A percentile compares a stretch with the other conserved stretches of the same genome.
These are phyloP conservation scores for Sebastes flavidus DNA, from an alignment of 2,797 vertebrate species.

Conservation along the genomic window DNA sequence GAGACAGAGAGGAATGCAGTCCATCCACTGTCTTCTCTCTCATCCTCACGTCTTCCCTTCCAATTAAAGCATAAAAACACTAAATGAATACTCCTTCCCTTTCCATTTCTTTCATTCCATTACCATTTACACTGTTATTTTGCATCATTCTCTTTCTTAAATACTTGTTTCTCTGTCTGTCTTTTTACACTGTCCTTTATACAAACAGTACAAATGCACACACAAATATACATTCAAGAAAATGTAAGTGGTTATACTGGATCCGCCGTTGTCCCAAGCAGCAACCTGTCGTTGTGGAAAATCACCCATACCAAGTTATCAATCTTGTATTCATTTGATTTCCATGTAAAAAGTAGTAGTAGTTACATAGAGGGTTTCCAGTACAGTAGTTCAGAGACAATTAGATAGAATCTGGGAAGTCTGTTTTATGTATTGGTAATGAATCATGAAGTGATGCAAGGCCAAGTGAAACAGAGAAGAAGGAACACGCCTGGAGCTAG, in stretches of 20 bases:
- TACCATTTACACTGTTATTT: neutral
- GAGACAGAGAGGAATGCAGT: conserved; percentile 25
- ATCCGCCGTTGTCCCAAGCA: neutral
- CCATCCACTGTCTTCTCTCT: conserved; percentile 9
- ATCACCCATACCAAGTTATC: neutral
- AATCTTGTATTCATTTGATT: neutral
- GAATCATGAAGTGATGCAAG: neutral
- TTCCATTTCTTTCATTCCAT: neutral
- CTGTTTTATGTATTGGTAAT: neutral
- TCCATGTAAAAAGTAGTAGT: neutral
- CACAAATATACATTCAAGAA: neutral
- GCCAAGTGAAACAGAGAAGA: neutral
- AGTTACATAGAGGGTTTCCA: neutral
- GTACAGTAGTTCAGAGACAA: neutral
- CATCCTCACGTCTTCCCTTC: neutral
- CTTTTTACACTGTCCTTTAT: neutral
- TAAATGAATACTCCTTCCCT: neutral
- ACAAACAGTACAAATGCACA: neutral
- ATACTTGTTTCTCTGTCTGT: neutral
- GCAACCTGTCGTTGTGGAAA: neutral
- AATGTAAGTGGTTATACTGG: neutral
- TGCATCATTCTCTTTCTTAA: neutral
- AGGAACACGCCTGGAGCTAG: neutral
- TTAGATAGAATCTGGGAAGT: neutral
- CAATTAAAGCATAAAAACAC: neutral